Evolutionary conservation across 2,888 invertebrate genomes (phyloP), one percentile per base, ranked within the genome.

Genomic region (Aplocera efformata): DNA sequence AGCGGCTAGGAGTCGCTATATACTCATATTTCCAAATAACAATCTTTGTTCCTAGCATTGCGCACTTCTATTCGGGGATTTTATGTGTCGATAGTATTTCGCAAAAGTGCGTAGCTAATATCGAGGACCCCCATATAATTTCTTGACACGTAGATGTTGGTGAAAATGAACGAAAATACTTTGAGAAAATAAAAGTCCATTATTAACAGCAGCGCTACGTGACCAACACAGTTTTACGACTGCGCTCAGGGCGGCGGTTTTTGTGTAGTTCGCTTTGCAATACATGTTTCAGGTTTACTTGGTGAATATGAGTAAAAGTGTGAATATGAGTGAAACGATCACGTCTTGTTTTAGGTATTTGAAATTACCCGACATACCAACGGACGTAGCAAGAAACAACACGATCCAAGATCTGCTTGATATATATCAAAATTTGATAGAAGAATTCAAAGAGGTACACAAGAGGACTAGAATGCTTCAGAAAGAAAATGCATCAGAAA

Each of bases 361-460:
- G 42, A 84, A 89, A 58, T 67, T 89, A 8, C 89, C 95, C 1
- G 94, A 94, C 34, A 89, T 96, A 34, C 94, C 95, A 0, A 79
- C 90, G 1, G 95, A 95, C 50, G 92, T 95, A 35, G 83, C 92
- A 34, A 90, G 91, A 6, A 96, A 96, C 64, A 90, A 92, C 24
- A 94, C 93, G 34, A 90, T 96, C 22, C 90, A 91, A 52, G 91
- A 91, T 50, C 77, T 94, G 11, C 91, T 93, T 57, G 91, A 91
- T 50, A 90, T 93, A 61, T 95, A 96, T 71, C 91, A 93, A 50
- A 90, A 90, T 49, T 78, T 94, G 31, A 94, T 96, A 52, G 93
- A 94, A 37, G 93, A 94, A 61, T 97, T 97, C 79, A 96, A 96
- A 73, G 90, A 90, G 10, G 89, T 92, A 0, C 96, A 96, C 72